Conservation (phyloP, 2,797 vertebrate species). For the Echiichthys vipera region DNA sequence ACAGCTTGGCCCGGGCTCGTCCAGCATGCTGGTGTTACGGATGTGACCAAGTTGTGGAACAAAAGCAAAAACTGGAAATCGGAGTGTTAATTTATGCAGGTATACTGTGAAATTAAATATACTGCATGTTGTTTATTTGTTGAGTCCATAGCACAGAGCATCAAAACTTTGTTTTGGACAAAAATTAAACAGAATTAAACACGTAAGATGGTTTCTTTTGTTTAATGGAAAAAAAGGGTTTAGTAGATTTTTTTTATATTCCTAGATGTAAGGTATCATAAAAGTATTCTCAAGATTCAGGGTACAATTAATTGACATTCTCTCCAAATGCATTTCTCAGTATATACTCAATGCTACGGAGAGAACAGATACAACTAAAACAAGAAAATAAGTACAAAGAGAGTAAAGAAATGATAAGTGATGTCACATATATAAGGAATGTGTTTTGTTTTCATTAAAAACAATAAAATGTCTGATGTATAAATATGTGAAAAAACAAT, state of each 20-base stretch:
- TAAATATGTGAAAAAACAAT: neutral
- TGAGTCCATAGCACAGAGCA: neutral
- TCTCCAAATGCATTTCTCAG: neutral
- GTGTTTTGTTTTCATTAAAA: neutral
- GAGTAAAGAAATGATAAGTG: neutral
- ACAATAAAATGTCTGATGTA: neutral
- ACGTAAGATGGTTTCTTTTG: neutral
- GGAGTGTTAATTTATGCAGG: slow-evolving; percentile 8
- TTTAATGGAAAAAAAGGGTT: neutral
- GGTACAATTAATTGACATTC: neutral
- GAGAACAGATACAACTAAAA: neutral
- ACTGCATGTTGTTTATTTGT: neutral
- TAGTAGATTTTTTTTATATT: neutral
- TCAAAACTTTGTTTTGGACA: neutral
- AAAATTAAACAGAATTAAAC: neutral
- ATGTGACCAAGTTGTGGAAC: slow-evolving; percentile 21
- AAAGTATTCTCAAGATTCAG: neutral
- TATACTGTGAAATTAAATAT: slow-evolving; percentile 14
- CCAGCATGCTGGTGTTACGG: slow-evolving; percentile 18
- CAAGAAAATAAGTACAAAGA: neutral
- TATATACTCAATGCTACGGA: accelerated
- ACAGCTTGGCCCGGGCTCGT: slow-evolving; percentile 23
- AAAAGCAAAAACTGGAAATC: slow-evolving; percentile 12
- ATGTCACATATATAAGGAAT: neutral
- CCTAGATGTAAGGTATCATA: neutral